A percentile compares a stretch with the other conserved stretches of the same genome.
phyloP scores from a whole-genome alignment of 2,797 vertebrate species.

The Thunnus albacares region DNA sequence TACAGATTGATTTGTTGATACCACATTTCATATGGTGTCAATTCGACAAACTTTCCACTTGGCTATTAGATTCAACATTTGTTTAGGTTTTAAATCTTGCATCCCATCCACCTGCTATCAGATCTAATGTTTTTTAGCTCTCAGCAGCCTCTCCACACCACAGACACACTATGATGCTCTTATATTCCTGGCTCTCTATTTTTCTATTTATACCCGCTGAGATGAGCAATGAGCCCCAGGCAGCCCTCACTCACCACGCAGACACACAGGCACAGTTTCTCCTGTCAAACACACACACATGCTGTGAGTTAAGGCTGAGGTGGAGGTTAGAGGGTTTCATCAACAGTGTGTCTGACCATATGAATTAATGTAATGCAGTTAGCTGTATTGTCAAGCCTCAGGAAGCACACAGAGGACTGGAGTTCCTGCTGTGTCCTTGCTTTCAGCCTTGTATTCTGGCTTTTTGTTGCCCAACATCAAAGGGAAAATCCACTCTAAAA shows the following conservation, averaged over 20 bases:
- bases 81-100: conserved; percentile 43
- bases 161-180: conserved; percentile 68
- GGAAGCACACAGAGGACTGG: conserved; percentile 36
- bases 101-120: conserved; percentile 52
- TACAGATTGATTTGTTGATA: background rate
- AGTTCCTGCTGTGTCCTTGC: conserved; percentile 57
- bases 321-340: conserved; percentile 72
- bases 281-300: conserved; percentile 20
- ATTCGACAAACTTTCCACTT: background rate
- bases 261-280: conserved; percentile 58
- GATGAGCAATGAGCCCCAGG: conserved; percentile 78
- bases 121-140: conserved; percentile 35
- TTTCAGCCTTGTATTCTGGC: conserved; percentile 36
- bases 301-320: conserved; percentile 55
- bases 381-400: conserved; percentile 52
- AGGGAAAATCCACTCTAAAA: conserved; percentile 30
- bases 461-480: conserved; percentile 31
- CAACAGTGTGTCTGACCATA: conserved; percentile 64
- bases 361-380: conserved; percentile 69
- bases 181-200: conserved; percentile 71
- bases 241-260: conserved; percentile 67
- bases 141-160: conserved; percentile 51
- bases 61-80: conserved; percentile 32
- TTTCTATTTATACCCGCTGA: conserved; percentile 82
- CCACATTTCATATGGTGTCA: background rate